Evolutionary conservation across 2,113 vertebrate genomes (phyloP).

Genomic region (Indicator maculatus): DNA sequence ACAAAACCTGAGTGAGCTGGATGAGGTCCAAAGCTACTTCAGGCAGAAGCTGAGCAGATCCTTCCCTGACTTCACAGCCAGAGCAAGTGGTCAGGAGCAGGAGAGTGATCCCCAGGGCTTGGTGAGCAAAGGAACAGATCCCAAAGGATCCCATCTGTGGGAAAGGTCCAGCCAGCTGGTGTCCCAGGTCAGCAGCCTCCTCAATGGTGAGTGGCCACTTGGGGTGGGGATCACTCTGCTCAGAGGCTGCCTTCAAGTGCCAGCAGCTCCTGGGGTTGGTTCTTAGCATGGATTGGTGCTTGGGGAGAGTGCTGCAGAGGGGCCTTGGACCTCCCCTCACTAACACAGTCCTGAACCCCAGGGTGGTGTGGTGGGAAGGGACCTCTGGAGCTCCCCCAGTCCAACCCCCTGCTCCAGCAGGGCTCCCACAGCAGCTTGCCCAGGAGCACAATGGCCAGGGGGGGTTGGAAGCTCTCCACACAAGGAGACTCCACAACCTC

Average conservation of each 20-base stretch:
- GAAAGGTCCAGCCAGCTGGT: slow-evolving; percentile 82
- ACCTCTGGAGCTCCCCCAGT: no score
- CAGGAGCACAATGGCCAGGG: no score
- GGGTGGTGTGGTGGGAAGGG: no score
- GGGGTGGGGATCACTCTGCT: neutral
- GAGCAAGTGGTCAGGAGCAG: neutral
- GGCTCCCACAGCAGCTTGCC: no score
- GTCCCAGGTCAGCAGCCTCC: slow-evolving; percentile 83
- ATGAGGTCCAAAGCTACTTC: slow-evolving; percentile 93
- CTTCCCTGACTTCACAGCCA: slow-evolving; percentile 61
- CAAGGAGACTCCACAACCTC: no score
- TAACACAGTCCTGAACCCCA: neutral
- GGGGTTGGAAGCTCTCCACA: no score
- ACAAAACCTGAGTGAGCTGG: slow-evolving; percentile 90
- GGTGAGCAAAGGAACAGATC: neutral
- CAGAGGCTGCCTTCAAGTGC: neutral
- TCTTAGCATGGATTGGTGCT: rapidly evolving
- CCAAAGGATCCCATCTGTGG: slow-evolving; percentile 61
- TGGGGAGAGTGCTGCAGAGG: neutral
- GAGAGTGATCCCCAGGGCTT: neutral
- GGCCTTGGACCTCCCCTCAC: neutral
- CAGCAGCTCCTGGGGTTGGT: neutral
- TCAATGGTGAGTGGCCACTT: slow-evolving; percentile 78
- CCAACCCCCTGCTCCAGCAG: no score
- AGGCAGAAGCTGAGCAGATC: slow-evolving; percentile 84